phyloP scores from a whole-genome alignment of 2,113 vertebrate species.

The Actinemys pallida region DNA sequence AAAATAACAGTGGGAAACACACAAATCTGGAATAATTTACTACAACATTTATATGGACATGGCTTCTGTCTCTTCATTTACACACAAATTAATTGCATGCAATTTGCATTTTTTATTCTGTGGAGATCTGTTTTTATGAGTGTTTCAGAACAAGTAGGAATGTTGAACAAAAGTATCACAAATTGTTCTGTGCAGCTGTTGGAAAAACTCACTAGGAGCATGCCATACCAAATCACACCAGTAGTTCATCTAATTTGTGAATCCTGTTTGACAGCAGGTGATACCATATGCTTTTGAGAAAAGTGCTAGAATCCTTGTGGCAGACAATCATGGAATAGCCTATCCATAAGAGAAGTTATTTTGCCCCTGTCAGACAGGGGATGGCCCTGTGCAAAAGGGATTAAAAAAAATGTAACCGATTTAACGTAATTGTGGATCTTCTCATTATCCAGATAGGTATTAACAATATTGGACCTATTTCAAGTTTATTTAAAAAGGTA shows the following conservation, averaged over 20 bases:
- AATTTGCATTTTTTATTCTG: constrained; percentile 19
- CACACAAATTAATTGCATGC: neutral
- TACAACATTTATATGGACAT: neutral
- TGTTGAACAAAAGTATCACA: neutral
- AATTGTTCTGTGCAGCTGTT: neutral
- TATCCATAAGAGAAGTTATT: neutral
- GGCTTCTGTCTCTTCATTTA: constrained; percentile 2
- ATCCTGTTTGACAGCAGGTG: neutral
- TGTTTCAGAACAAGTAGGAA: constrained; percentile 27
- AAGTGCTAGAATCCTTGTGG: neutral
- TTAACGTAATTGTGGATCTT: neutral
- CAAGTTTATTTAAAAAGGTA: neutral
- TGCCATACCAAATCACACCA: neutral
- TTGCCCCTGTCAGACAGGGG: neutral
- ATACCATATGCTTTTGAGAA: neutral
- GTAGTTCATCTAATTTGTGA: neutral
- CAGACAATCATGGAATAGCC: neutral
- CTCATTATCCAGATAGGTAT: neutral
- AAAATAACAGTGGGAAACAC: neutral
- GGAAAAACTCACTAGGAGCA: neutral
- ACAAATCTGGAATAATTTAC: constrained; percentile 26
- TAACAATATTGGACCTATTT: neutral
- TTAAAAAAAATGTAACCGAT: neutral
- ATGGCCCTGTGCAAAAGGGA: neutral
- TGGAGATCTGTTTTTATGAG: neutral